phyloP scores from a whole-genome alignment of 1,140 invertebrate genomes.

The Branchinecta lindahli region DNA sequence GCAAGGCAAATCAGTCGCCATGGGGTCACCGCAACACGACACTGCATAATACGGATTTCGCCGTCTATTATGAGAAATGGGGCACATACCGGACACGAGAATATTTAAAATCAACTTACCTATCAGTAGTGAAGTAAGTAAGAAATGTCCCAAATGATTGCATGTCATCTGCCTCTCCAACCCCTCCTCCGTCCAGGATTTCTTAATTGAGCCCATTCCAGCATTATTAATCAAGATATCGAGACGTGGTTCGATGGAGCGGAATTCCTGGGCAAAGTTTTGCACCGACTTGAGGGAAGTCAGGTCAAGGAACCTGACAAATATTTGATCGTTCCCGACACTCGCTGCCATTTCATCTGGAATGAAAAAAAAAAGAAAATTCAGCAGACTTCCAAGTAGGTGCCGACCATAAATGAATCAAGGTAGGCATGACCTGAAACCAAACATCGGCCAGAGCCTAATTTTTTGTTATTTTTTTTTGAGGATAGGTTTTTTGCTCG shows the following conservation, averaged over 20 bases:
- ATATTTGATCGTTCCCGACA: slow-evolving; percentile 42
- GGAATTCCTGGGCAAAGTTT: slow-evolving; percentile 49
- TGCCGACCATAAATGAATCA: too few relatives aligned
- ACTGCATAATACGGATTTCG: too few relatives aligned
- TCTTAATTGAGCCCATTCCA: slow-evolving; percentile 24
- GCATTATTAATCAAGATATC: slow-evolving; percentile 72
- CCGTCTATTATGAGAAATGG: too few relatives aligned
- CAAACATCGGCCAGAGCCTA: too few relatives aligned
- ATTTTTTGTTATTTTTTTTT: too few relatives aligned
- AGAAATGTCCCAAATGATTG: not conserved
- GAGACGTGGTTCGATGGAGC: slow-evolving; percentile 45
- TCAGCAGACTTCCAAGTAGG: too few relatives aligned
- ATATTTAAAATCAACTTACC: not conserved
- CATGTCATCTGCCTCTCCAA: not conserved
- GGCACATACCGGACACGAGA: too few relatives aligned
- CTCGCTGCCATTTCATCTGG: slow-evolving; percentile 41
- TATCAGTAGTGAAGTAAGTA: not conserved
- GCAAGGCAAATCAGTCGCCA: too few relatives aligned
- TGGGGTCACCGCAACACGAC: too few relatives aligned
- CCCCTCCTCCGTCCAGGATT: not conserved
- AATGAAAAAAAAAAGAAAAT: not conserved
- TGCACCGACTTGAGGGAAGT: slow-evolving; percentile 51
- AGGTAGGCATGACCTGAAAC: too few relatives aligned
- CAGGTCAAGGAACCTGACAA: slow-evolving; percentile 49
- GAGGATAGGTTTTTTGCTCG: too few relatives aligned